Base-by-base conservation (phyloP, 2,888 invertebrate species). In the Sminthurinus aureus region DNA sequence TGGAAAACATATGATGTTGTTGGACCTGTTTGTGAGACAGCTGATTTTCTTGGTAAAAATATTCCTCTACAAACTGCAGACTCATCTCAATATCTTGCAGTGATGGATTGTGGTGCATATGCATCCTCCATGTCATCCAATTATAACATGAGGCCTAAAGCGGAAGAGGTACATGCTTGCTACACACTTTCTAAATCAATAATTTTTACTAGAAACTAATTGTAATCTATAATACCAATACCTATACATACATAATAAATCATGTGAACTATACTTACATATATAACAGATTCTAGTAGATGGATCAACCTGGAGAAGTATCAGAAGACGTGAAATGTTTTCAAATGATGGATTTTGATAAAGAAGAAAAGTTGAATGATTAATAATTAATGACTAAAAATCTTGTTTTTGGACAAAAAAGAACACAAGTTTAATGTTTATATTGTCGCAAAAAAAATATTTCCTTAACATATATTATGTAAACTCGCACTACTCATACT, bases 1-100 rank as follows among this genome's bases (percentile, higher is more conserved):
- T 88, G 87, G 86, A 74, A 84, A 8, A 58, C 86, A 8, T 90
- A 87, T 83, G 90, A 91, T 69, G 88, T 91, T 4, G 91, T 91
- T 0, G 91, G 91, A 8, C 91, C 91, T 0, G 90, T 91, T 3
- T 91, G 91, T 87, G 91, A 91, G 85, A 89, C 90, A 78, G 89
- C 89, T 3, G 91, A 91, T 85, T 90, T 91, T 84, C 86, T 91
- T 22, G 91, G 90, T 66, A 89, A 90, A 87, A 89, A 90, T 73
- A 87, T 90, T 24, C 85, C 85, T 52, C 84, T 91, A 67, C 83
- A 86, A 18, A 84, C 80, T 9, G 89, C 90, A 38, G 89, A 90
- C 84, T 89, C 89, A 1, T 90, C 90, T 0, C 90, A 90, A 12
- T 90, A 90, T 84, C 89, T 87, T 18, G 86, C 87, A 3, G 82